Conservation (phyloP, 1,140 invertebrate species). For the Globodera ellingtonae region DNA sequence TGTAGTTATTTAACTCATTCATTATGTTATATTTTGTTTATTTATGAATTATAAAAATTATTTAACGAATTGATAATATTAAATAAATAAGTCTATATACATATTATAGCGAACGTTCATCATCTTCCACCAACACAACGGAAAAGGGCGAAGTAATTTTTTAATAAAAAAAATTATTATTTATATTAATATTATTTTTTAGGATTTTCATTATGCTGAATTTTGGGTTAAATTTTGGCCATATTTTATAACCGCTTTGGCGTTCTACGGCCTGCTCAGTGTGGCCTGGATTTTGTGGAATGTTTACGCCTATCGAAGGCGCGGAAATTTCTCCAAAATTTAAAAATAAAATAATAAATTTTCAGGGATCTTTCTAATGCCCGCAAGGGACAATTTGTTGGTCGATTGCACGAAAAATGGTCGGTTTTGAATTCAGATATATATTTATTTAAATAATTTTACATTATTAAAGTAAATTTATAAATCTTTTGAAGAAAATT, state of each 20-base stretch:
- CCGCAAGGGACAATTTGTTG: conserved; percentile 7
- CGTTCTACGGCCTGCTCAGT: conserved; percentile 16
- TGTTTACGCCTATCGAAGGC: conserved; percentile 28
- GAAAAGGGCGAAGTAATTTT: neutral
- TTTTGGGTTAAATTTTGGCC: conserved; percentile 29
- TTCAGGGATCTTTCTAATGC: conserved; percentile 16
- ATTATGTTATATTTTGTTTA: too few species aligned
- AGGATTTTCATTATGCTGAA: conserved; percentile 15
- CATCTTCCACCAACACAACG: neutral
- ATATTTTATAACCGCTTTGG: conserved; percentile 12
- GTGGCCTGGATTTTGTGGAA: conserved; percentile 30
- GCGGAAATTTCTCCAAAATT: neutral
- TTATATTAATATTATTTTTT: conserved; percentile 5
- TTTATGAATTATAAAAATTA: too few species aligned
- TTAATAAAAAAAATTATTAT: conserved; percentile 6
- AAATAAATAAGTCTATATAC: neutral
- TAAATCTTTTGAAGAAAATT: too few species aligned
- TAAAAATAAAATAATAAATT: neutral
- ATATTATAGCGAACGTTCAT: conserved; percentile 19
- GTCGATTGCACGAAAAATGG: conserved; percentile 24
- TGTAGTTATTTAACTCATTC: too few species aligned
- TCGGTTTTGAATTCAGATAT: neutral
- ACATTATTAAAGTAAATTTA: too few species aligned
- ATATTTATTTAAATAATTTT: too few species aligned
- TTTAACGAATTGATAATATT: too few species aligned